A percentile compares a stretch with the other conserved stretches of the same genome.
Evolutionary conservation across 2,113 vertebrate genomes (phyloP).

Genomic region (Crocuta crocuta): DNA sequence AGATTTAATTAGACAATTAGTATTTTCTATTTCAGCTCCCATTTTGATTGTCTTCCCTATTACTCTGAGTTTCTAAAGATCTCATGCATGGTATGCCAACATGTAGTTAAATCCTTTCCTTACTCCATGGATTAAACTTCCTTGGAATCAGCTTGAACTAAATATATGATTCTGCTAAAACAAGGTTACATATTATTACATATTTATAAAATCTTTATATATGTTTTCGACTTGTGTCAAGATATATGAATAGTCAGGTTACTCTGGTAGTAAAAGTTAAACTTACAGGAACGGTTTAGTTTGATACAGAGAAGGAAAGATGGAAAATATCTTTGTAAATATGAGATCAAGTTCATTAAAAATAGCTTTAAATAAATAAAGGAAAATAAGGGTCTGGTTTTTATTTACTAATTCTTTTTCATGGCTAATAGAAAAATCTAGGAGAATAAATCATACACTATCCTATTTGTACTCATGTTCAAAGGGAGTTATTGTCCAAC

Average conservation of each 20-base stretch:
- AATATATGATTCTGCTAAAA: background rate
- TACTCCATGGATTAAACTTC: background rate
- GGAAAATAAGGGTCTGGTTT: background rate
- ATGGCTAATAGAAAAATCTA: background rate
- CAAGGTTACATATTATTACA: background rate
- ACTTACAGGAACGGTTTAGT: background rate
- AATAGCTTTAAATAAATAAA: background rate
- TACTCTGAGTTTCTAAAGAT: background rate
- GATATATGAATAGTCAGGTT: background rate
- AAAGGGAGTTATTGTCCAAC: background rate
- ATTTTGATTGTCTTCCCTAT: background rate
- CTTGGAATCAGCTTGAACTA: background rate
- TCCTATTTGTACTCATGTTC: background rate
- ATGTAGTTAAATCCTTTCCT: background rate
- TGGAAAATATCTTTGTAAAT: background rate
- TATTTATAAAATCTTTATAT: background rate
- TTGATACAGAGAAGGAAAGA: background rate
- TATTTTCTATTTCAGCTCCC: background rate
- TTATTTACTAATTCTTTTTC: background rate
- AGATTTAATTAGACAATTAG: conserved; percentile 11
- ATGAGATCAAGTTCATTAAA: background rate
- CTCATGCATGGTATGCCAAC: background rate
- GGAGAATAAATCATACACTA: background rate
- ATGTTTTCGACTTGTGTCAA: background rate
- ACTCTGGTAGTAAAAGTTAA: conserved; percentile 12